Percentiles rank a stretch among this genome's conserved stretches.
These are phyloP conservation scores for Diaperis boleti DNA, from an alignment of 2,888 invertebrate genomes.

Conservation along the genomic window DNA sequence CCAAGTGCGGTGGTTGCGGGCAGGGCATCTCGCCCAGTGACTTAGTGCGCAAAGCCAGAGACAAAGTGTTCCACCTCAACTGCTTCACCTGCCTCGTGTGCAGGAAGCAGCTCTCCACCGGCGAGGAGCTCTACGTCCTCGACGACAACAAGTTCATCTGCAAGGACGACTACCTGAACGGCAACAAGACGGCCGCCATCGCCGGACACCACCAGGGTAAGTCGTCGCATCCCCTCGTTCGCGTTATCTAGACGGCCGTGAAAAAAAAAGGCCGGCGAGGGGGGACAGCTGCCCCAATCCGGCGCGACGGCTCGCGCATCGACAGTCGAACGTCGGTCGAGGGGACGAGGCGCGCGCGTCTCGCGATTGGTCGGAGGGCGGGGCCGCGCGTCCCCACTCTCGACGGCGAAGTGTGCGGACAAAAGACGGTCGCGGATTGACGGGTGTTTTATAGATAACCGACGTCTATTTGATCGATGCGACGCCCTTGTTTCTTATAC, in stretches of 20 bases:
- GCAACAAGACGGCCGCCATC: slow-evolving; percentile 76
- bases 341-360: slow-evolving; percentile 6
- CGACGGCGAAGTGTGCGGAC: slow-evolving; percentile 64
- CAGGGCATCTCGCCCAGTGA: slow-evolving; percentile 97
- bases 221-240: slow-evolving; percentile 39
- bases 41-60: slow-evolving; percentile 94
- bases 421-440: slow-evolving; percentile 53
- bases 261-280: no score
- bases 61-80: slow-evolving; percentile 98
- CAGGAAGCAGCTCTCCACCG: slow-evolving; percentile 96
- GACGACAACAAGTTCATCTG: slow-evolving; percentile 99
- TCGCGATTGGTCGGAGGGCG: slow-evolving; percentile 32
- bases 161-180: slow-evolving; percentile 96
- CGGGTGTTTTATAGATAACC: no score
- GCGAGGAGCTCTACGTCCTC: slow-evolving; percentile 97
- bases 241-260: no score
- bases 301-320: slow-evolving; percentile 30
- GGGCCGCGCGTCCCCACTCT: slow-evolving; percentile 38
- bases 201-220: slow-evolving; percentile 63
- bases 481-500: no score
- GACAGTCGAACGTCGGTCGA: slow-evolving; percentile 33
- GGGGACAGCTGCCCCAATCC: slow-evolving; percentile 26
- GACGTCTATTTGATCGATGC: slow-evolving; percentile 44
- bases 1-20: slow-evolving; percentile 97
- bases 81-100: slow-evolving; percentile 99